Base-by-base conservation (phyloP, 1,140 invertebrate genomes). In the Microplitis mediator region DNA sequence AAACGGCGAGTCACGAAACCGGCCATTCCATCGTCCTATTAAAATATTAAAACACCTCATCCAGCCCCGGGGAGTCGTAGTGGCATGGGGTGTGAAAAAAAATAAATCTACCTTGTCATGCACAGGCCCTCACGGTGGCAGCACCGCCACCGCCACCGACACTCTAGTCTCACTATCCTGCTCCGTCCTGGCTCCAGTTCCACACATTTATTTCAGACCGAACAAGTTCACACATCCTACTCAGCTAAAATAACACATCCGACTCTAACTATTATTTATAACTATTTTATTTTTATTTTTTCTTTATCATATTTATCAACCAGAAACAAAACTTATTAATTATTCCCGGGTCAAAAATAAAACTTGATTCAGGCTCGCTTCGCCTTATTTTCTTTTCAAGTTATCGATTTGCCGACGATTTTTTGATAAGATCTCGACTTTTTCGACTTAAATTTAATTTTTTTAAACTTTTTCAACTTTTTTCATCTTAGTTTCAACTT, bases 31-130 rank as follows among this genome's bases (percentile, higher is more conserved):
- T 79, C 80, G 81, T 82, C 81, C 85, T 85, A 84, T 86, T 87
- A 85, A 87, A 87, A 87, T 87, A 87, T 87, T 87, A 86, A 87
- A 87, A 86, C 84, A 84, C 82, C 81, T 85, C 83, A 79, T 83
- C 80, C 82, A 83, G 81, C 77, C 80, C 77, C 81, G 74, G 77
- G 77, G 76, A 76, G 76, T 73, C 71, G 70, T 68, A 6, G 39
- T 45, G 78, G 76, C 80, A 75, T 81, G 79, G 82, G 82, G 85
- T 82, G 85, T 82, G 82, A 85, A 86, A 85, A 83, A 23, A 85
- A 84, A 85, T 83, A 85, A 86, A 85, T 85, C 79, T 81, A 85
- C 84, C 84, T 85, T 84, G 85, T 87, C 85, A 87, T 86, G 84
- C 84, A 85, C 84, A 85, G 83, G 72, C 76, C 79, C 81, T 78